These are phyloP conservation scores for Acronicta alni DNA, from an alignment of 2,888 invertebrate species.

Conservation along the genomic window DNA sequence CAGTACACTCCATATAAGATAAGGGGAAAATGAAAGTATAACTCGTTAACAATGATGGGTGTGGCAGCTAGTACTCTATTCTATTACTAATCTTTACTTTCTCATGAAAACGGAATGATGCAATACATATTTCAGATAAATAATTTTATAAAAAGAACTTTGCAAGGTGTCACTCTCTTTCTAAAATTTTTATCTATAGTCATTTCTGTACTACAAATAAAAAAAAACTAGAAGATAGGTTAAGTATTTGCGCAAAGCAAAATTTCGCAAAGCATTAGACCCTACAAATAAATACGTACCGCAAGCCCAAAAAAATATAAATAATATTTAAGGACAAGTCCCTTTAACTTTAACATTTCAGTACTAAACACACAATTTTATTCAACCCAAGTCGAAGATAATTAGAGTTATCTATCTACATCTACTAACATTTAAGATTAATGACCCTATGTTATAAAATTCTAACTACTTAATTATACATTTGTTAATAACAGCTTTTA, in stretches of 20 bases:
- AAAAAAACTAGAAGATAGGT: neutral
- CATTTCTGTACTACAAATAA: too few species aligned
- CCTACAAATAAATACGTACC: constrained; percentile 15
- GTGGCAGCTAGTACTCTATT: constrained; percentile 12
- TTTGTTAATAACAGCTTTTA: constrained; percentile 62
- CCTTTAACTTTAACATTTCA: constrained; percentile 3
- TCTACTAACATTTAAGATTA: constrained; percentile 51
- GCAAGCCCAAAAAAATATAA: constrained; percentile 33
- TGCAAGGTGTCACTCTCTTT: neutral
- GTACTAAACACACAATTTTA: constrained; percentile 13
- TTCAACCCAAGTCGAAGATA: constrained; percentile 16
- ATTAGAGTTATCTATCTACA: constrained; percentile 23
- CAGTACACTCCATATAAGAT: constrained; percentile 42
- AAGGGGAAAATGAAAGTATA: constrained; percentile 53
- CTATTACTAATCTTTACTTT: constrained; percentile 30
- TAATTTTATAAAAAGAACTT: constrained; percentile 2
- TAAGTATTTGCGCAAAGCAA: constrained; percentile 16
- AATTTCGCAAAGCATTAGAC: constrained; percentile 2
- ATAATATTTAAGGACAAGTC: constrained; percentile 6
- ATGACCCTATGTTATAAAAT: constrained; percentile 54
- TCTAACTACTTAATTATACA: constrained; percentile 60
- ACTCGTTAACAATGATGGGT: constrained; percentile 37
- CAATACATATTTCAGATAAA: constrained; percentile 12
- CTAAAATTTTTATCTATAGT: too few species aligned
- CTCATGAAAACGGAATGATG: constrained; percentile 28